phyloP scores from a whole-genome alignment of 2,113 vertebrate genomes.

The Colistium nudipinnis region DNA sequence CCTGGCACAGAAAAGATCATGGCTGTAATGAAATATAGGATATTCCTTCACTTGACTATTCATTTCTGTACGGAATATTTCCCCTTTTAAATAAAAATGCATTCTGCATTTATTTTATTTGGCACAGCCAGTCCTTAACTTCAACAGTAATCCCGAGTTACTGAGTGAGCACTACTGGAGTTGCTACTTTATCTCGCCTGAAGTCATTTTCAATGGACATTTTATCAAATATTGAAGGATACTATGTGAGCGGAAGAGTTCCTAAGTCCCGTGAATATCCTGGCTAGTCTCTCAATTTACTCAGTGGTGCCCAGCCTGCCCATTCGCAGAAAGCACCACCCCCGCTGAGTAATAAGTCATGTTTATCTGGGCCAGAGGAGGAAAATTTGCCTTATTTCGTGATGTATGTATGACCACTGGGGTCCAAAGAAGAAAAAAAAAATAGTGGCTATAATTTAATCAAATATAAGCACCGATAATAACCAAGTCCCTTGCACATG shows the following conservation, averaged over 20 bases:
- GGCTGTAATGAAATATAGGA: no score
- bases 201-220: constrained; percentile 20
- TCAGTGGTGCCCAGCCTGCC: background rate
- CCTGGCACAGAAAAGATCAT: background rate
- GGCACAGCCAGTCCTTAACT: background rate
- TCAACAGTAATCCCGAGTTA: background rate
- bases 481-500: constrained; percentile 37
- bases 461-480: constrained; percentile 23
- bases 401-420: constrained; percentile 18
- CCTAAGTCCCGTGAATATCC: background rate
- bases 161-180: background rate
- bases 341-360: constrained; percentile 40
- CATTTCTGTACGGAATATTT: background rate
- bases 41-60: no score
- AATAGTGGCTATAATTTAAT: constrained; percentile 1
- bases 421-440: background rate
- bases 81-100: background rate
- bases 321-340: constrained; percentile 3
- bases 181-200: constrained; percentile 1
- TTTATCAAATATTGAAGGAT: constrained; percentile 26
- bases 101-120: background rate
- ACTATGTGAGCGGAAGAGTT: constrained; percentile 9
- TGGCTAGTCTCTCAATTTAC: background rate
- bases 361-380: constrained; percentile 49
- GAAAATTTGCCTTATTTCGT: constrained; percentile 5